phyloP scores from a whole-genome alignment of 2,797 vertebrate genomes.

The Lepus oiostolus region DNA sequence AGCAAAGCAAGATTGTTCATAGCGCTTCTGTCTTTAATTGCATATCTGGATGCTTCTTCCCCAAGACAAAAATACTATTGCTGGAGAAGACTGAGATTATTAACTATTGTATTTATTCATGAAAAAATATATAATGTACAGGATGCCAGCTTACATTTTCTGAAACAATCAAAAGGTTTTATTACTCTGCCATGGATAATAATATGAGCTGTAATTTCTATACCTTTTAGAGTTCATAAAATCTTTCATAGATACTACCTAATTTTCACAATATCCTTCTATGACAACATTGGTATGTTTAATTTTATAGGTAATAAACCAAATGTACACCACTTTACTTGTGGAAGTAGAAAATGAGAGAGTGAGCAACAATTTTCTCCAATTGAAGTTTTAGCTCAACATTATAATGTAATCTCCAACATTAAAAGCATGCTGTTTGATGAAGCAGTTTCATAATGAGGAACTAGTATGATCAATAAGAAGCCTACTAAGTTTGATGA shows the following conservation, averaged over 20 bases:
- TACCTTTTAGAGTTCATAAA: background rate
- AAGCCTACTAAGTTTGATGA: background rate
- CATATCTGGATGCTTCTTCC: too few species aligned
- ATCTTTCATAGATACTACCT: background rate
- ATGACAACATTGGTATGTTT: background rate
- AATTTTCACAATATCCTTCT: background rate
- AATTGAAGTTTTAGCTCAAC: background rate
- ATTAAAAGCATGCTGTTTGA: background rate
- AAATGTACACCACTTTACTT: background rate
- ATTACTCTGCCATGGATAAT: background rate
- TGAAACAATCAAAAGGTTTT: background rate
- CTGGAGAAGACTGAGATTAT: background rate
- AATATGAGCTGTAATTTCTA: background rate
- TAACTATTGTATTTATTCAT: background rate
- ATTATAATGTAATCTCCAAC: background rate
- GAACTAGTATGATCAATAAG: background rate
- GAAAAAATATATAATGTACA: background rate
- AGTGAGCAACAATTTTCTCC: background rate
- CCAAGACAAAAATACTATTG: too few species aligned
- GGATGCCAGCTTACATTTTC: background rate
- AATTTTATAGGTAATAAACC: background rate
- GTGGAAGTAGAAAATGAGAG: background rate
- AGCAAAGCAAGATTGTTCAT: background rate
- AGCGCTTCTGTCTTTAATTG: background rate
- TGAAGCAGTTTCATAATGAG: background rate